These are phyloP conservation scores for Hyla sarda DNA, from an alignment of 2,113 vertebrate genomes.

Conservation along the genomic window DNA sequence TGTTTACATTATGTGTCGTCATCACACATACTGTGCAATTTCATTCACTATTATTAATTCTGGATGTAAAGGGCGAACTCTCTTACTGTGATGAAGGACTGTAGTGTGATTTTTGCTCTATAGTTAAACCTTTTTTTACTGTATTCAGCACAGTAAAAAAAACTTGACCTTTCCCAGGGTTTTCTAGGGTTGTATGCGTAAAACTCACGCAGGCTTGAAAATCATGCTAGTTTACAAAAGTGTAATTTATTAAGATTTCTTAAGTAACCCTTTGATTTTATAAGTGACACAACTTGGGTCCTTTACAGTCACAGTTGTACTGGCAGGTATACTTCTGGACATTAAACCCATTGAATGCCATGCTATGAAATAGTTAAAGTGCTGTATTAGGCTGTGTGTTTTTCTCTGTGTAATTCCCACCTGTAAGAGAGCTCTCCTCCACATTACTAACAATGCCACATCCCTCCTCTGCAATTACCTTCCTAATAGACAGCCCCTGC, in stretches of 20 bases:
- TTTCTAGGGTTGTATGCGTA: not conserved
- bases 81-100: no score
- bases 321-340: not conserved
- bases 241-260: no score
- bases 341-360: not conserved
- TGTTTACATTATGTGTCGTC: no score
- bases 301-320: not conserved
- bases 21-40: no score
- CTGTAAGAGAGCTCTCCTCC: conserved; percentile 42
- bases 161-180: not conserved
- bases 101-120: no score
- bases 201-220: not conserved
- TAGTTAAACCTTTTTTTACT: no score
- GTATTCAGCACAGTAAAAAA: not conserved
- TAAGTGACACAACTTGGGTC: not conserved
- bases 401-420: conserved; percentile 42
- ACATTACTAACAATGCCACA: conserved; percentile 47
- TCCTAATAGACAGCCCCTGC: conserved; percentile 49
- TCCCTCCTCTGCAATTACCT: conserved; percentile 55
- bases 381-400: not conserved
- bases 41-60: no score
- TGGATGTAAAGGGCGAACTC: no score
- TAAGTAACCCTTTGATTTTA: not conserved
- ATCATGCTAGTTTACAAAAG: not conserved
- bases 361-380: conserved; percentile 42